Base-by-base conservation (phyloP, 1,140 invertebrate species). In the Lasioglossum albipes region DNA sequence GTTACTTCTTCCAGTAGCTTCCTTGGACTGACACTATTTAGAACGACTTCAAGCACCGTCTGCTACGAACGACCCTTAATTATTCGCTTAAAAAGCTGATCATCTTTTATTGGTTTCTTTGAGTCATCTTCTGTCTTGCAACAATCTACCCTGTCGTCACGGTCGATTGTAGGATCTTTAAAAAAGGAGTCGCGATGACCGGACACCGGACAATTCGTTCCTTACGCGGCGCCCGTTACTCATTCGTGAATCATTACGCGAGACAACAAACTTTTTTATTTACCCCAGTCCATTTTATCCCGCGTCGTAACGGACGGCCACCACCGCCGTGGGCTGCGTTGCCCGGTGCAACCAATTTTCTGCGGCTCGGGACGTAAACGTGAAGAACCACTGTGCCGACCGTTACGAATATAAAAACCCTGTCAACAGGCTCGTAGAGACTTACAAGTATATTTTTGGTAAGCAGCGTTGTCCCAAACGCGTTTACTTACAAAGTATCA, bases 381-480 rank as follows among this genome's bases (percentile, higher is more conserved):
- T 54, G 27, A n/a, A 49, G 75, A 70, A 42, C 27, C 18, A 31
- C 36, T 36, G 36, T 12, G 45, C 31, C 54, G 59, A 72, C 66
- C 61, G 68, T 75, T 83, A 76, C 82, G 71, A 73, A 69, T 66
- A 72, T 86, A 83, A 85, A 83, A 86, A 80, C 49, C 41, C 41
- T 79, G 76, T 87, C 85, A 87, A 87, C 69, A 61, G 71, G 72
- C 42, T 73, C 70, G 45, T 83, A 54, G 54, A 83, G 77, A 80
- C 75, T 87, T 82, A 84, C 83, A 82, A 84, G 75, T 82, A 52
- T 77, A 83, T 76, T 74, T 52, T 78, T 54, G 52, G 20, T 66
- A 31, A 22, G 22, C 2, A 9, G 22, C 59, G 22, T 27, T 7
- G 59, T 6, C 22, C 6, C 18, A 7, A 18, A 7, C 16, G 54